Evolutionary conservation across 2,113 vertebrate genomes (phyloP).

Genomic region (Emydocephalus ijimae): DNA sequence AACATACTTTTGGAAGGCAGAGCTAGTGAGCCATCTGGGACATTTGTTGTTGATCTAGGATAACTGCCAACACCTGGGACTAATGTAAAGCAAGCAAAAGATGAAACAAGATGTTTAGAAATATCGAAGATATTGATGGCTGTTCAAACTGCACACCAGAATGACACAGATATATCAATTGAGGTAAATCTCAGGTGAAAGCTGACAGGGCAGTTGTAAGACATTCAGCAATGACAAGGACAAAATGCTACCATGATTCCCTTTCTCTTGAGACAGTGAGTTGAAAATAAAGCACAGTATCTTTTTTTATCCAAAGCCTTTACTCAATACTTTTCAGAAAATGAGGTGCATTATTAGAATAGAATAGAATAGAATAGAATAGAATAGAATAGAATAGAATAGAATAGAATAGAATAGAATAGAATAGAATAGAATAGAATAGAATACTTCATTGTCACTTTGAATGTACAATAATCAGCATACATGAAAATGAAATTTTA

Average conservation of each 20-base stretch:
- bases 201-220: background rate
- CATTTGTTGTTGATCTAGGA: slow-evolving; percentile 47
- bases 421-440: too few species aligned
- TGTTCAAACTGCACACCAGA: slow-evolving; percentile 37
- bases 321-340: slow-evolving; percentile 37
- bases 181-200: slow-evolving; percentile 33
- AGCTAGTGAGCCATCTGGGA: slow-evolving; percentile 60
- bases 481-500: too few species aligned
- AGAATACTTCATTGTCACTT: too few species aligned
- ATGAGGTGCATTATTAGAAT: slow-evolving; percentile 28
- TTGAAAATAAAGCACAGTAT: slow-evolving; percentile 17
- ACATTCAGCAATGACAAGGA: slow-evolving; percentile 23
- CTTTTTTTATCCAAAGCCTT: slow-evolving; percentile 50
- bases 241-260: background rate
- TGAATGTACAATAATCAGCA: too few species aligned
- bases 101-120: slow-evolving; percentile 38
- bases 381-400: too few species aligned
- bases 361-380: too few species aligned
- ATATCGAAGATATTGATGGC: slow-evolving; percentile 33
- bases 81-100: slow-evolving; percentile 28
- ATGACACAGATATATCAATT: slow-evolving; percentile 19
- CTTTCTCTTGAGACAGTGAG: slow-evolving; percentile 6
- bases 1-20: slow-evolving; percentile 62
- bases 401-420: too few species aligned
- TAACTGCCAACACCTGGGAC: slow-evolving; percentile 47